Evolutionary conservation across 2,113 vertebrate species (phyloP), one percentile per base, ranked within the genome.

Genomic region (Cynocephalus volans): DNA sequence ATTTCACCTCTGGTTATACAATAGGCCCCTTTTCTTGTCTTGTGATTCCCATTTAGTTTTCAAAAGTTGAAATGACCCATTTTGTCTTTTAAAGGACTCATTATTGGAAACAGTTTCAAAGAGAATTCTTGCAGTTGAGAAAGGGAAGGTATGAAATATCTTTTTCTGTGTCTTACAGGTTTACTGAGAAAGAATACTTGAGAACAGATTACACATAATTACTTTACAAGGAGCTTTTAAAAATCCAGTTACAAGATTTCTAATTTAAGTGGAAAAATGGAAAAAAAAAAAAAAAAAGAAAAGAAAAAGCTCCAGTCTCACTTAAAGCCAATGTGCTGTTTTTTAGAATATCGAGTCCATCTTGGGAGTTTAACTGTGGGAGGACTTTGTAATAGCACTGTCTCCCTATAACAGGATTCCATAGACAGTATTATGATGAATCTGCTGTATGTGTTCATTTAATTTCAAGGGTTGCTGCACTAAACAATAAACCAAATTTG

Each of bases 401-500:
- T 73, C n/a, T 96, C 56, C 33, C 77, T 91, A 0, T 67, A 92
- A 80, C 54, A 80, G 52, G 65, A 92, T 89, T 76, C 79, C 33
- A 67, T 69, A 89, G 93, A 96, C 19, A 64, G 86, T 58, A 81
- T 96, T 88, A 79, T 77, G 93, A 96, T 90, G 96, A 96, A 75
- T 84, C 93, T 95, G 76, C 87, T 92, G 45, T 48, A 73, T 87
- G 76, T 97, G 92, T 91, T 97, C 97, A 97, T 93, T 97, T 97
- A 92, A 98, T 97, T 98, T 98, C 89, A 97, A 95, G 96, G 93
- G 65, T 97, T 97, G 86, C 96, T 97, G 92, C 95, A 93, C 93
- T 96, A 97, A 97, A 98, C 86, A 97, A 85, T 97, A 96, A 96
- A 96, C 92, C 8, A 50, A 96, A 97, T 97, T 82, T 92, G 93